phyloP scores from a whole-genome alignment of 2,888 invertebrate species.

The Xestia c-nigrum region DNA sequence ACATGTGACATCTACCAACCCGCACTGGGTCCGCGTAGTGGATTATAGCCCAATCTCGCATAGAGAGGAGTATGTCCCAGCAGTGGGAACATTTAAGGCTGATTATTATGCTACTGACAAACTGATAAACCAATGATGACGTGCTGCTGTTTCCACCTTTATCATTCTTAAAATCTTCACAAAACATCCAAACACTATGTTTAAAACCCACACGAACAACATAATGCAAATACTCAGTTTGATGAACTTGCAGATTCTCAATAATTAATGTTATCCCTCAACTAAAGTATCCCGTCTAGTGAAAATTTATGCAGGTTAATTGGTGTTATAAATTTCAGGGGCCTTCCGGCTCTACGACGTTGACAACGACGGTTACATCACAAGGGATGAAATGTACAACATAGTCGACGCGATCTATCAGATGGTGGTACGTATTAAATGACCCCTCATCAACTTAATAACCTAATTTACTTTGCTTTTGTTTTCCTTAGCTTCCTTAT shows the following conservation, averaged over 20 bases:
- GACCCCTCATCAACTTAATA: constrained; percentile 4
- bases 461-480: constrained; percentile 19
- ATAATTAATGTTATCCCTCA: constrained; percentile 23
- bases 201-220: neutral
- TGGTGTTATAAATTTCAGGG: constrained; percentile 91
- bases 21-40: too few relatives aligned
- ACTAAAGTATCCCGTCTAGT: neutral
- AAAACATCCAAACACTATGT: neutral
- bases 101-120: too few relatives aligned
- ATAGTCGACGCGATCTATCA: constrained; percentile 99
- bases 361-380: constrained; percentile 98
- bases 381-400: constrained; percentile 98
- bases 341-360: constrained; percentile 98
- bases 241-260: neutral
- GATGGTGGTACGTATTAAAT: constrained; percentile 97
- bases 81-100: too few relatives aligned
- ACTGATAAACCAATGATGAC: neutral
- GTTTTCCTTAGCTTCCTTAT: constrained; percentile 11
- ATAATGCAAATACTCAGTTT: neutral
- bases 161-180: neutral
- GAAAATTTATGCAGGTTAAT: constrained; percentile 55
- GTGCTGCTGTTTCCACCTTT: neutral
- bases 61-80: too few relatives aligned
- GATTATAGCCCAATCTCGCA: too few relatives aligned
- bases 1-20: too few relatives aligned